Evolutionary conservation across 2,888 invertebrate species (phyloP).

Genomic region (Leuctra nigra): DNA sequence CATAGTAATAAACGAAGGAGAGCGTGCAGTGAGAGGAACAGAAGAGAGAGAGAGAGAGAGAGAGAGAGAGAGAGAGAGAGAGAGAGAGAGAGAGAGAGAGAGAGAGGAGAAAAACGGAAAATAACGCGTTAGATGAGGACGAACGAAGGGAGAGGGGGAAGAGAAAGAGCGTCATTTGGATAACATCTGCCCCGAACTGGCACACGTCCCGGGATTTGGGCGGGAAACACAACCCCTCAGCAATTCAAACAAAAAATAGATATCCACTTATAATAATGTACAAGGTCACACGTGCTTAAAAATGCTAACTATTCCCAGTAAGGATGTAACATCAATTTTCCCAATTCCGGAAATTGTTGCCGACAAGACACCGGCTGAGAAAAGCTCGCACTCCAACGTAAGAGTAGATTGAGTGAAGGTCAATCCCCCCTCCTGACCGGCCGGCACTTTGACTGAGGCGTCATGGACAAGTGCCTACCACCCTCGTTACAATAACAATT

Average conservation of each 20-base stretch:
- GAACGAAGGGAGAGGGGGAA: conserved; percentile 26
- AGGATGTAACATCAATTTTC: background rate
- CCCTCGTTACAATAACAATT: background rate
- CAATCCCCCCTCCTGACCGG: conserved; percentile 22
- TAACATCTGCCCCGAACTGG: conserved; percentile 19
- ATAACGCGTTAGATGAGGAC: conserved; percentile 17
- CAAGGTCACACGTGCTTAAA: too few species aligned
- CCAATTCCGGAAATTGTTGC: conserved; percentile 7
- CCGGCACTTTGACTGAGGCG: background rate
- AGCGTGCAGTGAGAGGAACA: background rate
- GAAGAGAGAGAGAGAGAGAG: conserved; percentile 1
- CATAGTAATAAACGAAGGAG: conserved; percentile 20
- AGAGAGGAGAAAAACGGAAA: conserved; percentile 28
- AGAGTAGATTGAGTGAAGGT: conserved; percentile 21
- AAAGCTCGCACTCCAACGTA: background rate
- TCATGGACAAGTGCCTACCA: conserved; percentile 19
- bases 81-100: conserved; percentile 28
- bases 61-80: conserved; percentile 4
- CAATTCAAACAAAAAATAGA: too few species aligned
- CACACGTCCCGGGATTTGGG: conserved; percentile 8
- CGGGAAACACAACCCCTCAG: conserved; percentile 13
- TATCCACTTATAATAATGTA: background rate
- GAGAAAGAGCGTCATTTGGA: conserved; percentile 22
- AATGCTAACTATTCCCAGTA: background rate
- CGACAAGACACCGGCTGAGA: background rate